A percentile compares a stretch with the other conserved stretches of the same genome.
Conservation (phyloP, 2,113 vertebrate species). For the Sprattus sprattus region DNA sequence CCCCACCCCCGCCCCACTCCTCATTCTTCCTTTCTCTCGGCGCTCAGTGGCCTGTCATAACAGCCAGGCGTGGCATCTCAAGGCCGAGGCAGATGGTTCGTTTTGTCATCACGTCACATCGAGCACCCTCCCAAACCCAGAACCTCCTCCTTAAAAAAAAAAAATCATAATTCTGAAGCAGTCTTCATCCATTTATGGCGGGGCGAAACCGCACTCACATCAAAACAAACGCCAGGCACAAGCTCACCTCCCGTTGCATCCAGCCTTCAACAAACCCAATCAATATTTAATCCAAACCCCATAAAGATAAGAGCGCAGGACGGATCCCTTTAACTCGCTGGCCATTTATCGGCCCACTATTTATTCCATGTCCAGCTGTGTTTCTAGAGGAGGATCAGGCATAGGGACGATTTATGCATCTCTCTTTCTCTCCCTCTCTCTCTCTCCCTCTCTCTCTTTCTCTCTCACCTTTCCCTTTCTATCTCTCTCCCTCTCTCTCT, state of each 20-base stretch:
- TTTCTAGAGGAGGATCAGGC: slow-evolving; percentile 55
- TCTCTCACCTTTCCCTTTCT: too few species aligned
- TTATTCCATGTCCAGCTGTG: slow-evolving; percentile 59
- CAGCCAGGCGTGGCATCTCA: neutral
- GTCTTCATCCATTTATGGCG: slow-evolving; percentile 14
- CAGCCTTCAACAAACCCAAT: slow-evolving; percentile 74
- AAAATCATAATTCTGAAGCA: neutral
- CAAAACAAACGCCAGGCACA: slow-evolving; percentile 59
- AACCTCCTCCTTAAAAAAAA: neutral
- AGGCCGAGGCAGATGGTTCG: slow-evolving; percentile 12
- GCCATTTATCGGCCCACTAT: slow-evolving; percentile 62
- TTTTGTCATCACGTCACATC: slow-evolving; percentile 37
- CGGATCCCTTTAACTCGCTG: slow-evolving; percentile 53
- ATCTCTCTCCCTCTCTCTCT: neutral
- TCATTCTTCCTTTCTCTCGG: neutral
- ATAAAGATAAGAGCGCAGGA: slow-evolving; percentile 58
- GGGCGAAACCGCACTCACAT: slow-evolving; percentile 27
- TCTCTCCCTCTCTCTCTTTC: neutral
- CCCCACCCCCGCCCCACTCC: neutral
- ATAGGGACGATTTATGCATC: slow-evolving; percentile 65
- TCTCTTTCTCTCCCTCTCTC: neutral
- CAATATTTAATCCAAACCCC: slow-evolving; percentile 69
- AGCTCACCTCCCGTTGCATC: slow-evolving; percentile 60
- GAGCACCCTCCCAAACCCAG: neutral
- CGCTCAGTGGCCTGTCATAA: neutral